phyloP scores from a whole-genome alignment of 1,140 invertebrate species.

The Lysiphlebus fabarum region DNA sequence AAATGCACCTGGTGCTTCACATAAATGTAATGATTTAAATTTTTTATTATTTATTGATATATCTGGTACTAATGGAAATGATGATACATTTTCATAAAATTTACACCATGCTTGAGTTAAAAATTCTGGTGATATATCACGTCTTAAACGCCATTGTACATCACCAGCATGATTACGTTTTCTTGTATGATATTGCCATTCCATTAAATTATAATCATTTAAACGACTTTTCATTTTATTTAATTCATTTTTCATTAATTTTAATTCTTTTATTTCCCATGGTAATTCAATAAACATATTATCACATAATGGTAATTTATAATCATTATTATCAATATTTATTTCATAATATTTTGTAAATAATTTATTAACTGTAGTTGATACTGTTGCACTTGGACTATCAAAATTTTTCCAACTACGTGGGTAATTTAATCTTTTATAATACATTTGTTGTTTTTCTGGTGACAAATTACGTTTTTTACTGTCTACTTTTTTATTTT shows the following conservation, averaged over 20 bases:
- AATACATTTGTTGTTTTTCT: no score
- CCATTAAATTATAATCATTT: constrained; percentile 69
- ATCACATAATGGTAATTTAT: constrained; percentile 35
- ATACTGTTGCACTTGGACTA: background rate
- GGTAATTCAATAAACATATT: constrained; percentile 37
- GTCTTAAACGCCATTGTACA: constrained; percentile 63
- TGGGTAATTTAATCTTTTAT: no score
- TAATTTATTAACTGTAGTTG: constrained; percentile 17
- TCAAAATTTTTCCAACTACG: no score
- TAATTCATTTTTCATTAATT: constrained; percentile 72
- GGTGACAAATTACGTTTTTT: no score
- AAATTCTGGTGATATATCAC: constrained; percentile 69
- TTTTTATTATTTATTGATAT: constrained; percentile 39
- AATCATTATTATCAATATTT: constrained; percentile 18
- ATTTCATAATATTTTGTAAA: constrained; percentile 37
- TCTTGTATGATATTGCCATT: constrained; percentile 81
- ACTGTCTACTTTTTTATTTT: no score
- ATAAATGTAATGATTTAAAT: constrained; percentile 79
- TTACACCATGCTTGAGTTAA: constrained; percentile 90
- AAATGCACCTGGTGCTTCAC: constrained; percentile 94
- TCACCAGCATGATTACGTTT: constrained; percentile 68
- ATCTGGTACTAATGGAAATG: constrained; percentile 63
- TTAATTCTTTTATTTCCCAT: constrained; percentile 60
- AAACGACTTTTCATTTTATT: constrained; percentile 77
- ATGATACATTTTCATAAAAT: constrained; percentile 78